Conservation (phyloP, 2,888 invertebrate genomes). For the Dugesia japonica region DNA sequence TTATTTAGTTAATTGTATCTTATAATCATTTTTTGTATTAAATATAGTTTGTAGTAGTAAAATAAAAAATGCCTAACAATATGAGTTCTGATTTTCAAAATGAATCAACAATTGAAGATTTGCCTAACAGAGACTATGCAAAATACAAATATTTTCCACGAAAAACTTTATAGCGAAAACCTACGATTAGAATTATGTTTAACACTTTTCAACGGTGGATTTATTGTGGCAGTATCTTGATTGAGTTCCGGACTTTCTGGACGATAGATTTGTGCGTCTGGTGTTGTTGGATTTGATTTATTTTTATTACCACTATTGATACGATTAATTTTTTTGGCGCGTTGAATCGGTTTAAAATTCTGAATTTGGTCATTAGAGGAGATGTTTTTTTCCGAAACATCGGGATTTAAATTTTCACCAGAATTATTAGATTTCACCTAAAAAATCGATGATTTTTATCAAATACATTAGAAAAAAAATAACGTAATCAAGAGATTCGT, state of each 20-base stretch:
- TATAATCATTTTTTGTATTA: no score
- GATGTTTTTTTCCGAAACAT: neutral
- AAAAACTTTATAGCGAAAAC: no score
- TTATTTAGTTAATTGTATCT: no score
- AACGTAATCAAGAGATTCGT: neutral
- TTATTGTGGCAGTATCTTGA: no score
- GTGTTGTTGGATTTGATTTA: neutral
- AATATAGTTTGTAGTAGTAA: no score
- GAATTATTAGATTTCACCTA: neutral
- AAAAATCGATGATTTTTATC: neutral
- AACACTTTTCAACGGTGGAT: no score
- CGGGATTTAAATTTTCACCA: neutral
- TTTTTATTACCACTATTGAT: neutral
- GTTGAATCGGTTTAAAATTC: neutral
- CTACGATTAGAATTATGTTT: no score
- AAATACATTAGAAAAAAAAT: neutral
- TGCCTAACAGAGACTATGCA: no score
- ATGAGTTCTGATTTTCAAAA: no score
- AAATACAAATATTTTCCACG: no score
- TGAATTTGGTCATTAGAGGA: neutral
- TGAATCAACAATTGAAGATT: no score
- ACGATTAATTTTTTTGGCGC: neutral
- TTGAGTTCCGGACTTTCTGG: neutral
- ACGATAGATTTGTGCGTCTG: neutral
- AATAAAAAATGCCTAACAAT: no score